Evolutionary conservation across 1,140 invertebrate genomes (phyloP).

Genomic region (Mactra quadrangularis): DNA sequence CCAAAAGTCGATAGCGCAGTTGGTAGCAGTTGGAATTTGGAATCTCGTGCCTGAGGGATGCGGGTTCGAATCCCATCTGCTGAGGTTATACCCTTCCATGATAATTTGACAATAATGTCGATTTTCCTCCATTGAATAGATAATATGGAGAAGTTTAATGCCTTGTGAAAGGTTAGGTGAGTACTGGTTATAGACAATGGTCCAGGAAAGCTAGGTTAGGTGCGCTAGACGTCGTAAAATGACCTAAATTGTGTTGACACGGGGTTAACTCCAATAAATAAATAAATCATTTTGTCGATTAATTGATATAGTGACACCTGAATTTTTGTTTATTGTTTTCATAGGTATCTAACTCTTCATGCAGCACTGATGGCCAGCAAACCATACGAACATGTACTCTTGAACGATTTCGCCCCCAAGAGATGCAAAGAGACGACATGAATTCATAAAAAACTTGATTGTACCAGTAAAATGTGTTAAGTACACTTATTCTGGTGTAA

Average conservation of each 20-base stretch:
- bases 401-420: neutral
- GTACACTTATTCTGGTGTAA: neutral
- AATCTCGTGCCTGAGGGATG: no score
- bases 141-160: no score
- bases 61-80: no score
- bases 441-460: neutral
- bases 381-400: neutral
- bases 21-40: neutral
- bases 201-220: no score
- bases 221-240: no score
- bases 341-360: neutral
- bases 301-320: neutral
- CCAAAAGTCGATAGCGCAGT: neutral
- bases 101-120: no score
- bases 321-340: neutral
- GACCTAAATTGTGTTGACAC: no score
- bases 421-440: neutral
- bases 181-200: no score
- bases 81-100: no score
- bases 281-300: neutral
- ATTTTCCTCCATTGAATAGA: no score
- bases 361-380: neutral
- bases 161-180: no score
- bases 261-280: no score
- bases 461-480: neutral